phyloP scores from a whole-genome alignment of 2,888 invertebrate genomes.

The Lymantria monacha region DNA sequence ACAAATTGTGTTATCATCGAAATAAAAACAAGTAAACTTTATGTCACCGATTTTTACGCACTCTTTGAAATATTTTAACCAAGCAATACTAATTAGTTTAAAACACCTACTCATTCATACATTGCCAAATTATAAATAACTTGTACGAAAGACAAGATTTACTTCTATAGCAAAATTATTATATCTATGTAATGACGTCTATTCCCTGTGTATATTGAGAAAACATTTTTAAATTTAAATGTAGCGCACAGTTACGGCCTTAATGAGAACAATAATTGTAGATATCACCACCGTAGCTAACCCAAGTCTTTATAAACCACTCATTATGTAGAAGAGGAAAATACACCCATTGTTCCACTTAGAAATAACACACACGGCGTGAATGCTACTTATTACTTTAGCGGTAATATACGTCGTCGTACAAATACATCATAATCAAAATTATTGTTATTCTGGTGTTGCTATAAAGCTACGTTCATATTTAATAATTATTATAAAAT shows the following conservation, averaged over 20 bases:
- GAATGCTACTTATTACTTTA: slow-evolving; percentile 8
- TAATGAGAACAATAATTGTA: neutral
- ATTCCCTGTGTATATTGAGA: neutral
- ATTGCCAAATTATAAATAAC: neutral
- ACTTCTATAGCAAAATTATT: neutral
- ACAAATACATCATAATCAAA: slow-evolving; percentile 23
- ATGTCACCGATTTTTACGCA: no score
- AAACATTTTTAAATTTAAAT: neutral
- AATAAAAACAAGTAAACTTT: no score
- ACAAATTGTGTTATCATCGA: no score
- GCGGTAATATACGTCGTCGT: slow-evolving; percentile 1
- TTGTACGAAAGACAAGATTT: neutral
- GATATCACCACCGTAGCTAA: neutral
- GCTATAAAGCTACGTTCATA: slow-evolving; percentile 14
- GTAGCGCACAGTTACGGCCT: neutral
- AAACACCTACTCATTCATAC: no score
- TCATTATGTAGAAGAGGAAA: neutral
- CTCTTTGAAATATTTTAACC: no score
- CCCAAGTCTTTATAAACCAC: neutral
- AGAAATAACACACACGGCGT: slow-evolving; percentile 11
- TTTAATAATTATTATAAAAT: no score
- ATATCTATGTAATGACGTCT: neutral
- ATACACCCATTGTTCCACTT: slow-evolving; percentile 25
- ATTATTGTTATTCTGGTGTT: slow-evolving; percentile 28
- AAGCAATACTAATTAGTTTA: no score